Evolutionary conservation across 2,888 invertebrate genomes (phyloP).

Genomic region (Pandemis corylana): DNA sequence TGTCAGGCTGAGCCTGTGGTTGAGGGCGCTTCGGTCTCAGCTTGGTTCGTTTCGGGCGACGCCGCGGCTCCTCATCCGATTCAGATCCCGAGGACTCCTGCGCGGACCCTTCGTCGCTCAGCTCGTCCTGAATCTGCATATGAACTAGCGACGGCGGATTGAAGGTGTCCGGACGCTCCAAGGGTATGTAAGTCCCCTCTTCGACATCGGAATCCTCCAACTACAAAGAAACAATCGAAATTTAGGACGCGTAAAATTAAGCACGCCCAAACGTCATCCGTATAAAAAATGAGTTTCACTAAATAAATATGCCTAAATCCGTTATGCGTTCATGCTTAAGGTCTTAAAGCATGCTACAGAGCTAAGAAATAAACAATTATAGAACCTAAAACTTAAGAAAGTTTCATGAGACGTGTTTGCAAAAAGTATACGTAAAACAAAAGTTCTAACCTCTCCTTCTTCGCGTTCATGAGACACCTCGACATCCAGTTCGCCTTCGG

Average conservation of each 20-base stretch:
- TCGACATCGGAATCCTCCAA: slow-evolving; percentile 81
- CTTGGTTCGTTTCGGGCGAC: slow-evolving; percentile 83
- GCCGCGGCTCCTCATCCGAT: slow-evolving; percentile 85
- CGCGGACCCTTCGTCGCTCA: slow-evolving; percentile 84
- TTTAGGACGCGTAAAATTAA: slow-evolving; percentile 28
- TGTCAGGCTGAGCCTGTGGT: slow-evolving; percentile 68
- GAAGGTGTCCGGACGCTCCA: slow-evolving; percentile 83
- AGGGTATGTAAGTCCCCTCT: slow-evolving; percentile 83
- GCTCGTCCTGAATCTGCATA: slow-evolving; percentile 85
- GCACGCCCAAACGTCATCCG: slow-evolving; percentile 46
- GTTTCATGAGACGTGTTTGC: slow-evolving; percentile 31
- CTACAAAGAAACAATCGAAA: slow-evolving; percentile 56
- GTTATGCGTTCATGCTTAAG: too few relatives aligned
- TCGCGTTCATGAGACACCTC: slow-evolving; percentile 86
- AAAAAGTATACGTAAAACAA: slow-evolving; percentile 36
- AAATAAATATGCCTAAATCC: slow-evolving; percentile 5
- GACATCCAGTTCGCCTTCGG: slow-evolving; percentile 86
- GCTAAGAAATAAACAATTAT: background rate
- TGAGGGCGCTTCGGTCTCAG: slow-evolving; percentile 66
- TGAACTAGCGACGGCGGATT: slow-evolving; percentile 79
- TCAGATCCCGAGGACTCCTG: slow-evolving; percentile 82
- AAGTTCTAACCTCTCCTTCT: slow-evolving; percentile 87
- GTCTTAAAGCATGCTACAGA: slow-evolving; percentile 14
- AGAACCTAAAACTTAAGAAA: slow-evolving; percentile 32
- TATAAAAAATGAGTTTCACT: slow-evolving; percentile 34